phyloP scores from a whole-genome alignment of 2,113 vertebrate genomes.

The Seriola rivoliana region DNA sequence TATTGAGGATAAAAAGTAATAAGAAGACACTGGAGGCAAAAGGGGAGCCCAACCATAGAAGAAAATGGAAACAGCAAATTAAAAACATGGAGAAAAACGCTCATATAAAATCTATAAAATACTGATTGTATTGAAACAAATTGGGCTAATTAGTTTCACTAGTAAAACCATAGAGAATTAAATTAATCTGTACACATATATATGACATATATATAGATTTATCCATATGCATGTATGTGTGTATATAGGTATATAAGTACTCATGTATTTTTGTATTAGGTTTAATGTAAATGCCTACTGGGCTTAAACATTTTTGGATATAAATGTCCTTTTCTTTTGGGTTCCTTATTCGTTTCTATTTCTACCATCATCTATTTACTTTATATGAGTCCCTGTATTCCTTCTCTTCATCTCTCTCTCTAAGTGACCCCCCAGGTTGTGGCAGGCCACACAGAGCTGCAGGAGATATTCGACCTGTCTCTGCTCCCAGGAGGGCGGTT shows the following conservation, averaged over 20 bases:
- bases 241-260: background rate
- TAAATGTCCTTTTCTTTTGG: background rate
- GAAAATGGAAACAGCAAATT: too few species aligned
- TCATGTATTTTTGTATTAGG: too few species aligned
- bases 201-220: background rate
- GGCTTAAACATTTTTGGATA: background rate
- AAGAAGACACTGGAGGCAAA: background rate
- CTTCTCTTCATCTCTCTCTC: slow-evolving; percentile 23
- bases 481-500: slow-evolving; percentile 77
- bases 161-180: background rate
- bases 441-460: slow-evolving; percentile 76
- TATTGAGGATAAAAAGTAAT: slow-evolving; percentile 1
- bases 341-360: background rate
- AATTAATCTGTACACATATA: background rate
- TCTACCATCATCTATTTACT: background rate
- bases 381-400: slow-evolving; percentile 1
- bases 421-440: slow-evolving; percentile 74
- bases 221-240: background rate
- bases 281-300: too few species aligned
- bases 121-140: background rate
- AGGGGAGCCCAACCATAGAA: too few species aligned
- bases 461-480: slow-evolving; percentile 81
- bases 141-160: background rate
- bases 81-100: too few species aligned
- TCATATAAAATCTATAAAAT: too few species aligned